Conservation (phyloP, 2,888 invertebrate genomes). For the Lasioglossum leucozonium region DNA sequence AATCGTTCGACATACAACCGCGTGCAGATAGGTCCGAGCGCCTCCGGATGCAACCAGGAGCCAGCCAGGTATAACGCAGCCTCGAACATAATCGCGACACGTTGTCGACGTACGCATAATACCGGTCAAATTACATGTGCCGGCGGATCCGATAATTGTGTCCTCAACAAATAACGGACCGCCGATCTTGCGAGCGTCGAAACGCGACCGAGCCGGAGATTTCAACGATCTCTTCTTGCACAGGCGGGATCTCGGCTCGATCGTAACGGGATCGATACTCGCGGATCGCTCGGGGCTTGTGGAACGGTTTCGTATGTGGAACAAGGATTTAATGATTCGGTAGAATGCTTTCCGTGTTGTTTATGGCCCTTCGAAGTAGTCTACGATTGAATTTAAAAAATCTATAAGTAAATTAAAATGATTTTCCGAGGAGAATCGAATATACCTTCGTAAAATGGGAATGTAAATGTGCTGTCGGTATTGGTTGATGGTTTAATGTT, state of each 20-base stretch:
- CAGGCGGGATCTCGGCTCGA: neutral
- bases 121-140: conserved; percentile 77
- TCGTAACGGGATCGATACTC: conserved; percentile 14
- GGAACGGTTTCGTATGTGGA: neutral
- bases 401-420: neutral
- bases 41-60: conserved; percentile 27
- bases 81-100: conserved; percentile 79
- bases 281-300: neutral
- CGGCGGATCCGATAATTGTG: conserved; percentile 76
- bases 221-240: conserved; percentile 17
- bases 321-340: neutral
- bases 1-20: conserved; percentile 40
- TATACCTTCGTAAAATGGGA: no score
- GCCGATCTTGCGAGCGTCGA: conserved; percentile 36
- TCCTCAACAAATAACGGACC: conserved; percentile 75
- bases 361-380: neutral
- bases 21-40: conserved; percentile 49
- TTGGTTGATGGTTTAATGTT: no score
- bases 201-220: conserved; percentile 1
- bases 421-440: neutral
- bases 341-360: neutral
- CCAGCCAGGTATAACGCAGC: conserved; percentile 36
- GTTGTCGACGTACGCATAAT: conserved; percentile 75
- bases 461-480: neutral
- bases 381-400: no score